Evolutionary conservation across 2,888 invertebrate species (phyloP).

Genomic region (Hirtodrosophila duncani): DNA sequence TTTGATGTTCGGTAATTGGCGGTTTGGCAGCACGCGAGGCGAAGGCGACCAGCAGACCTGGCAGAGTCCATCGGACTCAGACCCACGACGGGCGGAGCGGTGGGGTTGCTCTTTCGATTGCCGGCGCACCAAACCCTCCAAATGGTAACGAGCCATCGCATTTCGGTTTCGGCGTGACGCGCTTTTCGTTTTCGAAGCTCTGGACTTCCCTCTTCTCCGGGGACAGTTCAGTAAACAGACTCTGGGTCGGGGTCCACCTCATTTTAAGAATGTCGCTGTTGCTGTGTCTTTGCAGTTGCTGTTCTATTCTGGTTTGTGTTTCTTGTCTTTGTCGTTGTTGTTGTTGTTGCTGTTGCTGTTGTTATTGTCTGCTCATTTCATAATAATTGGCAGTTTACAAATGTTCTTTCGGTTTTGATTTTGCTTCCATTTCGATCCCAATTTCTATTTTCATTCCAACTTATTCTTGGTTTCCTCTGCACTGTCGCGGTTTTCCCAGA

Average conservation of each 20-base stretch:
- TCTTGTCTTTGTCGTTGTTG: slow-evolving; percentile 9
- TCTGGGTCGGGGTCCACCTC: slow-evolving; percentile 21
- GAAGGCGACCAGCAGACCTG: slow-evolving; percentile 29
- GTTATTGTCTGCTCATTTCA: slow-evolving; percentile 50
- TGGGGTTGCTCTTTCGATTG: slow-evolving; percentile 47
- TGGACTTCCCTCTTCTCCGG: slow-evolving; percentile 1
- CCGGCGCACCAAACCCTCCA: slow-evolving; percentile 52
- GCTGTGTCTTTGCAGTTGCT: slow-evolving; percentile 12
- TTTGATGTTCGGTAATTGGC: slow-evolving; percentile 71
- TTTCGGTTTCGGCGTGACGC: slow-evolving; percentile 68
- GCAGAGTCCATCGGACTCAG: background rate
- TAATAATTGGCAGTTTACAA: slow-evolving; percentile 69
- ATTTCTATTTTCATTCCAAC: slow-evolving; percentile 13
- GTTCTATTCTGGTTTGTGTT: no score
- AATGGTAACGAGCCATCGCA: slow-evolving; percentile 63
- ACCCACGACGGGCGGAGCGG: background rate
- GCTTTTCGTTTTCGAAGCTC: slow-evolving; percentile 48
- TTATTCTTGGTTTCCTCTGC: slow-evolving; percentile 22
- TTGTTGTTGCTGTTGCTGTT: slow-evolving; percentile 11
- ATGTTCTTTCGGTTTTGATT: slow-evolving; percentile 63
- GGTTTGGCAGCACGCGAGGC: slow-evolving; percentile 71
- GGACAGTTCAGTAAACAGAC: slow-evolving; percentile 21
- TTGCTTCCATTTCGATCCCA: slow-evolving; percentile 34
- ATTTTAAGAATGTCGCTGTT: slow-evolving; percentile 58
- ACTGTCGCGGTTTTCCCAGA: slow-evolving; percentile 39